Evolutionary conservation across 1,140 invertebrate species (phyloP).

Genomic region (Bombus impatiens): DNA sequence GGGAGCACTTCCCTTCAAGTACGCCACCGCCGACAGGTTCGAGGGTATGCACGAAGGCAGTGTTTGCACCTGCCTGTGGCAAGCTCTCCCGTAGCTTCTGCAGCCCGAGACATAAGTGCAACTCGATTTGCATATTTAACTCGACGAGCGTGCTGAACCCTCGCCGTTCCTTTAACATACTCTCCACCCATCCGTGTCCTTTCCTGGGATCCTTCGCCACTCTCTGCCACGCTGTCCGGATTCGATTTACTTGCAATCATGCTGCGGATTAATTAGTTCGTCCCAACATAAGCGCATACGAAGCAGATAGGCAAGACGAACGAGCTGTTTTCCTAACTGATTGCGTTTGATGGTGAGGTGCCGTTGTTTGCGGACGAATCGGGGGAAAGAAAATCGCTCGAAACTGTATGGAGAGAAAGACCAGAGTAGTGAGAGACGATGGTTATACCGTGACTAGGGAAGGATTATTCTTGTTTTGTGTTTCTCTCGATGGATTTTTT

Average conservation of each 20-base stretch:
- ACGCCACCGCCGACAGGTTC: not conserved
- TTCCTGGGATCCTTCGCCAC: not conserved
- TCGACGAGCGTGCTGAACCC: slow-evolving; percentile 41
- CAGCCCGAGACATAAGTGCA: slow-evolving; percentile 61
- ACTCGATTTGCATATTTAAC: slow-evolving; percentile 69
- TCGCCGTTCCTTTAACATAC: slow-evolving; percentile 10
- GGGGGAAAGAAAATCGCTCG: not conserved
- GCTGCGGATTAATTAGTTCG: slow-evolving; percentile 61
- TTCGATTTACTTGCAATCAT: slow-evolving; percentile 64
- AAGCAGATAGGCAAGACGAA: slow-evolving; percentile 22
- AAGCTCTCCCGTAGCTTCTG: slow-evolving; percentile 40
- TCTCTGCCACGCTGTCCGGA: slow-evolving; percentile 25
- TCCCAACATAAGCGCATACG: slow-evolving; percentile 40
- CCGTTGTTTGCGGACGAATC: not conserved
- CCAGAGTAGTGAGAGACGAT: not conserved
- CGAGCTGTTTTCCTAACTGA: not conserved
- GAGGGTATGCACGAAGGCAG: not conserved
- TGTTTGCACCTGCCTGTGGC: slow-evolving; percentile 48
- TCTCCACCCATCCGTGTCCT: not conserved
- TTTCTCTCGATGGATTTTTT: too few species aligned
- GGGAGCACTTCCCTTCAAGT: slow-evolving; percentile 40
- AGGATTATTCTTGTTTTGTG: not conserved
- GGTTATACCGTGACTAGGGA: not conserved
- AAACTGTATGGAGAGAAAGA: too few species aligned
- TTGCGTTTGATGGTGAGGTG: not conserved